Conservation (phyloP, 2,113 vertebrate species). For the Perca fluviatilis region DNA sequence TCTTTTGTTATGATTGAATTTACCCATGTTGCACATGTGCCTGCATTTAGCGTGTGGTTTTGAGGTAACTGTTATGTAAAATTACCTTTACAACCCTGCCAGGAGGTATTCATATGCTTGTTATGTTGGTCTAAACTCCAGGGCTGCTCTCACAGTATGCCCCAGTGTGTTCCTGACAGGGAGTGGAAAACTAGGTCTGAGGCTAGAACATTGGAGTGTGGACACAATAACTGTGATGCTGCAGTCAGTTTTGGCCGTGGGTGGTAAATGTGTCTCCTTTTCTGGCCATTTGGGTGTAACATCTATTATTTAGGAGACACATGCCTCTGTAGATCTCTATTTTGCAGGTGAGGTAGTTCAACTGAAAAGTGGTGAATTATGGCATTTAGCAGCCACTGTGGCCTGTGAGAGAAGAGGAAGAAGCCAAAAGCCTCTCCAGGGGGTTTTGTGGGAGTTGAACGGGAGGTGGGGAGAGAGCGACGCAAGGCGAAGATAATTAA, state of each 20-base stretch:
- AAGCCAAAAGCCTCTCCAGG: background rate
- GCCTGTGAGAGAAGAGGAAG: background rate
- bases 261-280: constrained; percentile 13
- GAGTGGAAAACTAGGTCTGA: background rate
- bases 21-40: background rate
- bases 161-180: background rate
- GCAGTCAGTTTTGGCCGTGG: constrained; percentile 21
- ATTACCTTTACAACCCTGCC: background rate
- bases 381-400: constrained; percentile 1
- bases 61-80: background rate
- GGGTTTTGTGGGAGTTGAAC: background rate
- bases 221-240: constrained; percentile 7
- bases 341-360: constrained; percentile 2
- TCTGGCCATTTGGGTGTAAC: background rate
- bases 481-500: background rate
- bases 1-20: background rate
- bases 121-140: background rate
- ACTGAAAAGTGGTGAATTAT: constrained; percentile 15
- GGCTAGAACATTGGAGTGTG: background rate
- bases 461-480: background rate
- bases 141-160: background rate
- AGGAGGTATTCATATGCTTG: background rate
- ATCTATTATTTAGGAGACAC: constrained; percentile 41
- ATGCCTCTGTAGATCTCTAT: background rate
- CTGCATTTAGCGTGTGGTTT: background rate